Conservation (phyloP, 2,113 vertebrate species). For the Apistogramma diplotaenia region DNA sequence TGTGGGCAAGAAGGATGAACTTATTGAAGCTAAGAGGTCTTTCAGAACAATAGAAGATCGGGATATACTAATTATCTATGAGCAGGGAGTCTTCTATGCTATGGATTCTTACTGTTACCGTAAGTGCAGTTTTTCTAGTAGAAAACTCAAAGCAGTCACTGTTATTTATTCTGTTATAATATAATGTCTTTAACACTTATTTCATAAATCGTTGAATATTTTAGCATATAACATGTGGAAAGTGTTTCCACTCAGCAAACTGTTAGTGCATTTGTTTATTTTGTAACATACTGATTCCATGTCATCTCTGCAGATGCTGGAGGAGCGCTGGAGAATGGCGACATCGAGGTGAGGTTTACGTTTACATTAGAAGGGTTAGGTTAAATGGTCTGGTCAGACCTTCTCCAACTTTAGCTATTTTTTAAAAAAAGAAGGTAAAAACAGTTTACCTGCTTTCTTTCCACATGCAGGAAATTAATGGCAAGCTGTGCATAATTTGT, state of each 20-base stretch:
- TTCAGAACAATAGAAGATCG: conserved; percentile 80
- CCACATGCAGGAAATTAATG: conserved; percentile 80
- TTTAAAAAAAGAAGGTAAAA: neutral
- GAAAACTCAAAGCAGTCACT: neutral
- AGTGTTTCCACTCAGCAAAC: conserved; percentile 16
- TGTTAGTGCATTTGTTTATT: conserved; percentile 15
- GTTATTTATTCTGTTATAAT: no score
- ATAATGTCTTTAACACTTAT: no score
- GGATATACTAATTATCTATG: conserved; percentile 85
- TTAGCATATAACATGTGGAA: neutral
- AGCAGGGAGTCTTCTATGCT: conserved; percentile 83
- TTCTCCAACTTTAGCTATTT: neutral
- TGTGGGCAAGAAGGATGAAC: conserved; percentile 83
- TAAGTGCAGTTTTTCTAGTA: conserved; percentile 73
- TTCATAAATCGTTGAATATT: conserved; percentile 1
- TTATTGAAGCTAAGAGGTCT: conserved; percentile 77
- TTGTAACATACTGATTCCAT: conserved; percentile 23
- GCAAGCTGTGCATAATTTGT: conserved; percentile 88
- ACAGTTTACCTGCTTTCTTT: conserved; percentile 11
- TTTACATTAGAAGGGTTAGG: neutral
- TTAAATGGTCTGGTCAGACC: neutral
- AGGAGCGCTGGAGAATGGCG: conserved; percentile 81
- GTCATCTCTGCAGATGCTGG: conserved; percentile 83
- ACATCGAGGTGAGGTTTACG: conserved; percentile 86
- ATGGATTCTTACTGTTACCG: conserved; percentile 92